phyloP scores from a whole-genome alignment of 2,888 invertebrate genomes.

The Caradrina clavipalpis region DNA sequence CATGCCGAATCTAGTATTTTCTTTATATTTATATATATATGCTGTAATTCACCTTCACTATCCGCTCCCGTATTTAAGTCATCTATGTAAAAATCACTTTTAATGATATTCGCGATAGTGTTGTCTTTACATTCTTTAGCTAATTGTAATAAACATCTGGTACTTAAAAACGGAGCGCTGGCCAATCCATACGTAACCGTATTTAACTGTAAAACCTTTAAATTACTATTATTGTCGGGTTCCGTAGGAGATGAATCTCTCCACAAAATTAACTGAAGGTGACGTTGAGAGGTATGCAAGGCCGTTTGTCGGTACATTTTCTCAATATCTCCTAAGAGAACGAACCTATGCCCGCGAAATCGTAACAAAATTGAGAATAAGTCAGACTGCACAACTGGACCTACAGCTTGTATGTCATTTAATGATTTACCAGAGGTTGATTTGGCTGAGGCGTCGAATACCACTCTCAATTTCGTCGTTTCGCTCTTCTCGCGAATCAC shows the following conservation, averaged over 20 bases:
- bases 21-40: too few relatives aligned
- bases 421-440: conserved; percentile 3
- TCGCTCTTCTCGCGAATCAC: conserved; percentile 3
- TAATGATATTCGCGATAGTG: conserved; percentile 1
- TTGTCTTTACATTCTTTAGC: conserved; percentile 10
- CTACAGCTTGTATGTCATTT: conserved; percentile 8
- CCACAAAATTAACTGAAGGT: conserved; percentile 10
- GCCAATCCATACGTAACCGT: background rate
- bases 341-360: conserved; percentile 5
- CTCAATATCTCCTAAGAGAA: conserved; percentile 10
- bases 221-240: too few relatives aligned
- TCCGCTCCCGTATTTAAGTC: background rate
- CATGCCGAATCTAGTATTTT: conserved; percentile 7
- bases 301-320: conserved; percentile 12
- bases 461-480: conserved; percentile 11
- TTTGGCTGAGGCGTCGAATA: conserved; percentile 9
- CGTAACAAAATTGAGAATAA: conserved; percentile 5
- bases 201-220: conserved; percentile 1
- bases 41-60: background rate
- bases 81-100: conserved; percentile 4
- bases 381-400: conserved; percentile 7
- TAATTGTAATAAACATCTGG: conserved; percentile 8
- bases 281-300: conserved; percentile 10
- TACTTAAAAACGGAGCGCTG: conserved; percentile 6
- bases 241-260: background rate